Evolutionary conservation across 2,888 invertebrate genomes (phyloP).

Genomic region (Nymphalis urticae): DNA sequence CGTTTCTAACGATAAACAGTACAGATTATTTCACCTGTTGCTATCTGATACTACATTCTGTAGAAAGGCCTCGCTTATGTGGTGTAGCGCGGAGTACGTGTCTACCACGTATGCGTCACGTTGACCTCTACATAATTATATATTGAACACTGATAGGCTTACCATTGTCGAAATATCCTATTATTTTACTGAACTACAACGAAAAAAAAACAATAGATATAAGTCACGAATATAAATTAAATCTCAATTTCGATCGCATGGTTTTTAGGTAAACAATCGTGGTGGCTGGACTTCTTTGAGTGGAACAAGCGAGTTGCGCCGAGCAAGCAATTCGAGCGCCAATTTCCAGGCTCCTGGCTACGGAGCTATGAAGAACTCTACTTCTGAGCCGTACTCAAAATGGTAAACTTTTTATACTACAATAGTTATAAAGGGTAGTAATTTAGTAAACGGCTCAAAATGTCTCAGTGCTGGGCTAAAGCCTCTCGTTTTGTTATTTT

Average conservation of each 20-base stretch:
- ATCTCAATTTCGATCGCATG: neutral
- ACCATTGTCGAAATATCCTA: too few species aligned
- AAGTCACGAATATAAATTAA: neutral
- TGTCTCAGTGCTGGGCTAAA: neutral
- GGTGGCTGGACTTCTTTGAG: constrained; percentile 72
- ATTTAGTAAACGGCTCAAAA: neutral
- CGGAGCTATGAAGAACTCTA: constrained; percentile 73
- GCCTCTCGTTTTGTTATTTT: too few species aligned
- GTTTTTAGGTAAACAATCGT: constrained; percentile 67
- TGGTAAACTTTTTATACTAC: constrained; percentile 50
- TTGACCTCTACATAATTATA: neutral
- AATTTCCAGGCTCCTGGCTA: constrained; percentile 64
- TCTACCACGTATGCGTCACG: too few species aligned
- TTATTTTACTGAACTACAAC: too few species aligned
- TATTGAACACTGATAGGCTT: neutral
- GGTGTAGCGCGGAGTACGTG: too few species aligned
- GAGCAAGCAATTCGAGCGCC: constrained; percentile 57
- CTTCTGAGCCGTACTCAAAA: constrained; percentile 72
- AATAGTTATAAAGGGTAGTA: neutral
- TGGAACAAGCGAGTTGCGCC: constrained; percentile 60
- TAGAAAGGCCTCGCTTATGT: too few species aligned
- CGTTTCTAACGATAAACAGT: too few species aligned
- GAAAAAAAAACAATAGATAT: neutral
- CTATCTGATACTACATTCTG: too few species aligned
- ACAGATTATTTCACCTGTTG: too few species aligned